A percentile compares a stretch with the other conserved stretches of the same genome.
These are phyloP conservation scores for Turnix velox DNA, from an alignment of 2,113 vertebrate genomes.

Conservation along the genomic window DNA sequence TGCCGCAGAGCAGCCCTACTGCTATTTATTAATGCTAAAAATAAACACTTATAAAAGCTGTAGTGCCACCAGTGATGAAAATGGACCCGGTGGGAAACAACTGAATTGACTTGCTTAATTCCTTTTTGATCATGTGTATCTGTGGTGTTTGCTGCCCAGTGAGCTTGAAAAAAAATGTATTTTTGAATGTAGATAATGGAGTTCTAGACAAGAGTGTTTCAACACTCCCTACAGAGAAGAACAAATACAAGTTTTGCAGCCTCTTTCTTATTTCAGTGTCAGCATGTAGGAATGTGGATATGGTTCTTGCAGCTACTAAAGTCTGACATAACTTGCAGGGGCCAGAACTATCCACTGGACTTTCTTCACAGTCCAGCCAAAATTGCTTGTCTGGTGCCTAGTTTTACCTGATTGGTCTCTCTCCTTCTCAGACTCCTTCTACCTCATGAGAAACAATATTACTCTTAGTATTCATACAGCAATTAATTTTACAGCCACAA, in stretches of 20 bases:
- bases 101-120: not conserved
- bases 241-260: not conserved
- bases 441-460: not conserved
- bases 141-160: not conserved
- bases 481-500: not conserved
- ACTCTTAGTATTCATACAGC: not conserved
- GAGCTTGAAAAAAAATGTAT: not conserved
- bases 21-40: slow-evolving; percentile 19
- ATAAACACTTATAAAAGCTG: not conserved
- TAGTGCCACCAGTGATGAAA: not conserved
- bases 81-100: not conserved
- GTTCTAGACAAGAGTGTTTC: not conserved
- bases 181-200: not conserved
- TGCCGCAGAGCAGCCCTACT: not conserved
- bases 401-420: not conserved
- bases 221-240: not conserved
- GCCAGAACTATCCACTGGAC: not conserved
- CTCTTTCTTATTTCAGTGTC: not conserved
- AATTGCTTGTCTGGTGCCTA: not conserved
- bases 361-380: not conserved
- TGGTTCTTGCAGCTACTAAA: not conserved
- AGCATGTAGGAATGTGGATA: not conserved
- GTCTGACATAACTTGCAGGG: not conserved
- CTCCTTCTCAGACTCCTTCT: not conserved
- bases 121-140: not conserved